Base-by-base conservation (phyloP, 2,797 vertebrate species). In the Sarcoramphus papa region DNA sequence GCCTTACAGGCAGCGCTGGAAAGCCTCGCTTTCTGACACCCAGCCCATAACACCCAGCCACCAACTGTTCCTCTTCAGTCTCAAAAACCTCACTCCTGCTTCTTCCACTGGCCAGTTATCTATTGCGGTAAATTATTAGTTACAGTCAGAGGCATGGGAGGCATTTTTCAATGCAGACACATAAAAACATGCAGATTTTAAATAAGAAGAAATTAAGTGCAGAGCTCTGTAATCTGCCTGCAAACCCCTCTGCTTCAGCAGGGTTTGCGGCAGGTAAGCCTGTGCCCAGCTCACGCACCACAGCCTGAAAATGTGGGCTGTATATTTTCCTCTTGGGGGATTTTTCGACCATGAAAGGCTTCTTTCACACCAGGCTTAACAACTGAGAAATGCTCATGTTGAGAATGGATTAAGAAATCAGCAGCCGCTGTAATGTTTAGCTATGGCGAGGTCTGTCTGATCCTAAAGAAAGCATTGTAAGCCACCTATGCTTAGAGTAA, bases 291-390 rank as follows among this genome's bases (percentile, higher is more conserved):
- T 85, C 72, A 12, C 5, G 51, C 90, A 62, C 48, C 57, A 12
- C 1, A 18, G 75, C 57, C 76, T 88, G 85, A 82, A 68, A 93
- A 53, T 40, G 2, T 74, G 88, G 95, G 92, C 92, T 92, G 75
- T 82, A 62, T 64, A 74, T 91, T 93, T 88, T 78, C 64, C 93
- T 95, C 80, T 51, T 4, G 73, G 75, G 95, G 88, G 85, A 73
- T 57, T 89, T 94, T 90, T 80, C 4, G 15, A 68, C 85, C 45
- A 8, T 88, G 93, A 96, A 93, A 95, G 77, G 86, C n/a, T 88
- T 67, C 96, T 95, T 96, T 97, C 93, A 96, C 92, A 54, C 54
- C 57, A 16, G 89, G 92, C 87, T 94, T 94, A 93, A 85, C 83
- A 64, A 85, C 54, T 27, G 77, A 92, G 89, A 6, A 70, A 82